These are phyloP conservation scores for Rhopilema esculentum DNA, from an alignment of 30 jellyfish, hydroid and myxozoan species.

Conservation along the genomic window DNA sequence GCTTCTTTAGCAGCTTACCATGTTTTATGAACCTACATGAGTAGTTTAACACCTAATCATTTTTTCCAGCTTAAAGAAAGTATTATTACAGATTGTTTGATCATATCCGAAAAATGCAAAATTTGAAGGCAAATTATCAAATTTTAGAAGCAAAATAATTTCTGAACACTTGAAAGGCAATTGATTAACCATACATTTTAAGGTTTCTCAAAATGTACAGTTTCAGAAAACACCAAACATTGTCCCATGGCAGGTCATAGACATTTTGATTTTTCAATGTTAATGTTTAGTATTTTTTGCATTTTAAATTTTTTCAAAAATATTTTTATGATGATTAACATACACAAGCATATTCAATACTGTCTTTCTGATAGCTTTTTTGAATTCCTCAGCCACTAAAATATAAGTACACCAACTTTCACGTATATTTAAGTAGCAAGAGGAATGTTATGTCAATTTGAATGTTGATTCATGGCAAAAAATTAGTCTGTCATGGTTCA, in stretches of 20 bases:
- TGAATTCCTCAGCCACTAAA: neutral
- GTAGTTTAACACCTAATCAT: too few species aligned
- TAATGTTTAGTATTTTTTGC: neutral
- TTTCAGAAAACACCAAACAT: neutral
- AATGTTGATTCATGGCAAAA: too few species aligned
- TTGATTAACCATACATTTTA: too few species aligned
- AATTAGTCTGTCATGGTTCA: too few species aligned
- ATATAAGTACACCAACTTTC: neutral
- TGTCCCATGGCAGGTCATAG: neutral
- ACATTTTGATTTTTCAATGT: neutral
- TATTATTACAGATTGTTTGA: too few species aligned
- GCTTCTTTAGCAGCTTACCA: too few species aligned
- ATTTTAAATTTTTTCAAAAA: too few species aligned
- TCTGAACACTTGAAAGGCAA: neutral
- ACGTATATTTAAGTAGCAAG: neutral
- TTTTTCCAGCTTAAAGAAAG: too few species aligned
- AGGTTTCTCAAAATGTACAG: neutral
- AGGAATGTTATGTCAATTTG: too few species aligned
- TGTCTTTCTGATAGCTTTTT: neutral
- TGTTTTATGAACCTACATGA: too few species aligned
- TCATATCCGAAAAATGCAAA: too few species aligned
- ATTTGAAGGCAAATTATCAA: neutral
- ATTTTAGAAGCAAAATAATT: neutral
- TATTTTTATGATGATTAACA: neutral
- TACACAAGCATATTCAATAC: neutral